Base-by-base conservation (phyloP, 2,113 vertebrate genomes). In the Nesospiza acunhae region DNA sequence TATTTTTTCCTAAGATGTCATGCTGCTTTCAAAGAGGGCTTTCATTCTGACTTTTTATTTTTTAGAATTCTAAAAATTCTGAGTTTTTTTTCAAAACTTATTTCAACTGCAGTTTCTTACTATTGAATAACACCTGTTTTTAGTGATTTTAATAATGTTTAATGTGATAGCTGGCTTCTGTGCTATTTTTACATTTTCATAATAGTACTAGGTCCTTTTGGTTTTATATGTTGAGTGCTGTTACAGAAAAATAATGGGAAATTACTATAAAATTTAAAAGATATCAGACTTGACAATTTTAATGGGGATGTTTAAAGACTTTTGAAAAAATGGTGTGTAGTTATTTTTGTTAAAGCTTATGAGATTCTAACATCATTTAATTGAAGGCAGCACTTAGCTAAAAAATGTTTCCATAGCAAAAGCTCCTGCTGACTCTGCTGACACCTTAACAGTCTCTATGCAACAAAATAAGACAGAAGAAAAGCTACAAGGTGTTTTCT, bases 301-400 rank as follows among this genome's bases (percentile, higher is more conserved):
- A 58, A 74, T 2, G 22, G 37, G 7, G 8, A 28, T 13, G 2
- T 64, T 77, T n/a, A 37, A 39, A 42, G 35, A 72, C 35, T 52
- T 67, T 7, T 0, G 7, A 13, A 52, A 50, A 59, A 42, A 6
- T 16, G 1, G 3, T 35, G 14, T 0, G 9, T 63, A 26, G 13
- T 24, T 81, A 46, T 68, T 91, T 80, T 31, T 59, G 14, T 77
- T 76, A 73, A 72, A 56, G 11, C 6, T 87, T 46, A 10, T 73
- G 56, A 4, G 9, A 46, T 73, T 88, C 41, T 77, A 77, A 46
- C 4, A 17, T 15, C 4, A 44, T 35, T 66, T 66, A 44, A 26
- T n/a, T 50, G 28, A 62, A 89, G 83, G 17, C 9, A 62, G 2
- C 15, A 31, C 4, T 33, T 77, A 8, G 13, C n/a, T 58, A 41